These are phyloP conservation scores for Magallana angulata DNA, from an alignment of 1,140 invertebrate species.

Conservation along the genomic window DNA sequence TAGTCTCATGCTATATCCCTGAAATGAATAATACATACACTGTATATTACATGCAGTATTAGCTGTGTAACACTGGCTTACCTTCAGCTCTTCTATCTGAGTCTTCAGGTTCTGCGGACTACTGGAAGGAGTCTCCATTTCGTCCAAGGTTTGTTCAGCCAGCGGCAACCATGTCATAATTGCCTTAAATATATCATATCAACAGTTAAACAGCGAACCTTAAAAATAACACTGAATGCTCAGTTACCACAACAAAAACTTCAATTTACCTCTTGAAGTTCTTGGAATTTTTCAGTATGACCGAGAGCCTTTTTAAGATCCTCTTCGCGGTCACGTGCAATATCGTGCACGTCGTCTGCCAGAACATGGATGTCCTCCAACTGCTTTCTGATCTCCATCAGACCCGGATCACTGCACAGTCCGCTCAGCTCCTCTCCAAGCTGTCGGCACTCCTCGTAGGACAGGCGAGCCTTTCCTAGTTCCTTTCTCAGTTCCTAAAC, in stretches of 20 bases:
- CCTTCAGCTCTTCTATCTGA: slow-evolving; percentile 94
- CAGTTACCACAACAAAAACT: not conserved
- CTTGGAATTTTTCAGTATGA: slow-evolving; percentile 96
- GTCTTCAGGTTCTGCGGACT: slow-evolving; percentile 95
- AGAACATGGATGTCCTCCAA: slow-evolving; percentile 85
- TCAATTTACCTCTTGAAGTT: slow-evolving; percentile 87
- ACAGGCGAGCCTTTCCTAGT: slow-evolving; percentile 93
- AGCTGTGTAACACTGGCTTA: slow-evolving; percentile 45
- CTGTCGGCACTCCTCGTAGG: slow-evolving; percentile 93
- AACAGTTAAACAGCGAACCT: not conserved
- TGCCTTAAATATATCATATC: slow-evolving; percentile 83
- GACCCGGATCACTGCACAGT: slow-evolving; percentile 95
- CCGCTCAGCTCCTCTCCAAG: slow-evolving; percentile 95
- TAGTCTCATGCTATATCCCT: not conserved
- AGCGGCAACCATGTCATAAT: slow-evolving; percentile 92
- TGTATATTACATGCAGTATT: not conserved
- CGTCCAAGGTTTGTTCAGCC: slow-evolving; percentile 92
- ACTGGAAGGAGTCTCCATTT: slow-evolving; percentile 92
- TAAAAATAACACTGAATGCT: not conserved
- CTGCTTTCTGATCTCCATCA: slow-evolving; percentile 97
- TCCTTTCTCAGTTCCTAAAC: slow-evolving; percentile 91
- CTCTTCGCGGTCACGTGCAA: slow-evolving; percentile 75
- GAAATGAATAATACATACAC: not conserved
- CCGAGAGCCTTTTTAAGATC: slow-evolving; percentile 96
- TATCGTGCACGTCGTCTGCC: slow-evolving; percentile 77